Conservation (phyloP, 2,888 invertebrate genomes). For the Magallana nippona region DNA sequence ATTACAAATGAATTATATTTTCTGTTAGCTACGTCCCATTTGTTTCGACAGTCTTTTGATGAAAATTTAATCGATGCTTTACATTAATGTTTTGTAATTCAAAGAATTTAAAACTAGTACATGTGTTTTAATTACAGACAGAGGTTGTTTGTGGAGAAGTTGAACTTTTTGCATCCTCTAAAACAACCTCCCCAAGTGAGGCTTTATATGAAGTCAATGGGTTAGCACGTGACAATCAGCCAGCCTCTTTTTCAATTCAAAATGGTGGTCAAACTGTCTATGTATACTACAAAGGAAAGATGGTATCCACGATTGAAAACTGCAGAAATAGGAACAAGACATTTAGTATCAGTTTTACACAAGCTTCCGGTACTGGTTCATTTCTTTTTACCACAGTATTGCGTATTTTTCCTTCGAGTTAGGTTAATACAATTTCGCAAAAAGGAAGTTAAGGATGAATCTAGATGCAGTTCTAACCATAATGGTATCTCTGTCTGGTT, state of each 20-base stretch:
- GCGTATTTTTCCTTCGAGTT: neutral
- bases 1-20: too few species aligned
- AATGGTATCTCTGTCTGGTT: too few species aligned
- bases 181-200: neutral
- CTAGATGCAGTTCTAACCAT: too few species aligned
- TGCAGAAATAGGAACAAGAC: neutral
- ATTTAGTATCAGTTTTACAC: neutral
- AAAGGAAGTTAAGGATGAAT: too few species aligned
- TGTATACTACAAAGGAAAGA: conserved; percentile 8
- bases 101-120: too few species aligned
- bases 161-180: neutral
- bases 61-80: too few species aligned
- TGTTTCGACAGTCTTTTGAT: too few species aligned
- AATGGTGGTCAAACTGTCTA: conserved; percentile 15
- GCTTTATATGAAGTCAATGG: conserved; percentile 25
- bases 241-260: conserved; percentile 17
- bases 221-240: conserved; percentile 2
- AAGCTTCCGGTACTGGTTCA: neutral
- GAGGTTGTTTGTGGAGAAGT: conserved; percentile 25
- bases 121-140: neutral
- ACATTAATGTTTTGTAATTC: too few species aligned
- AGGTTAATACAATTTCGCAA: too few species aligned
- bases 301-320: neutral
- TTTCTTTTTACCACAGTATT: neutral
- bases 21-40: too few species aligned